phyloP scores from a whole-genome alignment of 2,797 vertebrate genomes.

The Hybognathus amarus region DNA sequence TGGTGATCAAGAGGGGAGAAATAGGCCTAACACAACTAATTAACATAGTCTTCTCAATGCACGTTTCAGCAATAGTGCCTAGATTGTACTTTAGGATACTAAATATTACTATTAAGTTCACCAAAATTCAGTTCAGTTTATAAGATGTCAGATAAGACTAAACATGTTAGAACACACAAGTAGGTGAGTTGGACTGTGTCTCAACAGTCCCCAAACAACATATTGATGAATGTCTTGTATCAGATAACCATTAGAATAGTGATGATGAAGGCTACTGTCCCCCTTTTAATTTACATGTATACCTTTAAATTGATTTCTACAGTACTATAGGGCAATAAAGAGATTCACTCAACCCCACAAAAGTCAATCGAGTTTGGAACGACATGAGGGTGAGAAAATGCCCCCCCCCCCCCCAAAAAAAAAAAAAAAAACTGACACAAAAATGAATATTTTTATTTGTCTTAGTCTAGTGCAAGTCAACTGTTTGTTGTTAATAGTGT shows the following conservation, averaged over 20 bases:
- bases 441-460: not conserved
- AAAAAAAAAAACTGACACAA: not conserved
- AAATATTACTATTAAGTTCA: not conserved
- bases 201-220: not conserved
- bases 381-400: not conserved
- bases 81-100: not conserved
- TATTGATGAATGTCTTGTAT: not conserved
- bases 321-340: too few relatives aligned
- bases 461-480: too few relatives aligned
- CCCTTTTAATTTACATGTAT: not conserved
- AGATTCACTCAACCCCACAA: not conserved
- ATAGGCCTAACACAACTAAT: not conserved
- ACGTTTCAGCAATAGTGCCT: not conserved
- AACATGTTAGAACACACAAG: not conserved
- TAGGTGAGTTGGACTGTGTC: not conserved
- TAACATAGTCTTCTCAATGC: not conserved
- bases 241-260: not conserved
- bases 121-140: not conserved
- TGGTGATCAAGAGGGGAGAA: not conserved
- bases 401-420: not conserved
- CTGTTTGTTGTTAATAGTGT: too few relatives aligned
- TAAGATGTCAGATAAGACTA: not conserved
- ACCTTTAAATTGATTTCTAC: not conserved
- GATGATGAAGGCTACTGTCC: not conserved
- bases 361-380: not conserved